Percentiles rank a stretch among this genome's conserved stretches.
phyloP scores from a whole-genome alignment of 2,113 vertebrate genomes.

The Hippocampus guttulatus region DNA sequence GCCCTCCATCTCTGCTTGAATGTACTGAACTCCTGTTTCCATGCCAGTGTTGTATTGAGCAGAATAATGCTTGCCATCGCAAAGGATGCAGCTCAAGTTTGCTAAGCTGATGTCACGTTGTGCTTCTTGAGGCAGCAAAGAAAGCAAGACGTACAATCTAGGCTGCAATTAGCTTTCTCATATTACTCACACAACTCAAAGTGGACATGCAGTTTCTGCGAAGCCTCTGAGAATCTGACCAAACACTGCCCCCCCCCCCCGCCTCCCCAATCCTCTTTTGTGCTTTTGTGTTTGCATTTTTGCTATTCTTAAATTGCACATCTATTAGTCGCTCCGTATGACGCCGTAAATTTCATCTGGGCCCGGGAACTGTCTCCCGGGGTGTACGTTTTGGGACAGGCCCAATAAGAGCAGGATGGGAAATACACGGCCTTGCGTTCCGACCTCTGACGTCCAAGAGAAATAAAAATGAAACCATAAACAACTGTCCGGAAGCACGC shows the following conservation, averaged over 20 bases:
- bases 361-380: conserved; percentile 38
- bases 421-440: conserved; percentile 42
- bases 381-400: conserved; percentile 40
- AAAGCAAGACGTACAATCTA: not conserved
- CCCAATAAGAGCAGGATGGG: conserved; percentile 53
- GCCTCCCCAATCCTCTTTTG: not conserved
- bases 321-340: conserved; percentile 44
- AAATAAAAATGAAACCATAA: conserved; percentile 59
- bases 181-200: not conserved
- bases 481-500: conserved; percentile 46
- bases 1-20: not conserved
- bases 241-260: conserved; percentile 10
- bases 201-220: not conserved
- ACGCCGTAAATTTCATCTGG: conserved; percentile 56
- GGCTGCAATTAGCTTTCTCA: not conserved
- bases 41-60: not conserved
- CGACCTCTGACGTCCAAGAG: conserved; percentile 49
- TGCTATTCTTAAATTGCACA: conserved; percentile 48
- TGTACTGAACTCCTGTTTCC: not conserved
- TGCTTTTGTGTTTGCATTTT: conserved; percentile 47
- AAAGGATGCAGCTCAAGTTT: not conserved
- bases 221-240: conserved; percentile 25
- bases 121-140: too few species aligned
- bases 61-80: too few species aligned
- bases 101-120: too few species aligned